A percentile compares a stretch with the other conserved stretches of the same genome.
phyloP scores from a whole-genome alignment of 1,140 invertebrate genomes.

The Sipha flava region DNA sequence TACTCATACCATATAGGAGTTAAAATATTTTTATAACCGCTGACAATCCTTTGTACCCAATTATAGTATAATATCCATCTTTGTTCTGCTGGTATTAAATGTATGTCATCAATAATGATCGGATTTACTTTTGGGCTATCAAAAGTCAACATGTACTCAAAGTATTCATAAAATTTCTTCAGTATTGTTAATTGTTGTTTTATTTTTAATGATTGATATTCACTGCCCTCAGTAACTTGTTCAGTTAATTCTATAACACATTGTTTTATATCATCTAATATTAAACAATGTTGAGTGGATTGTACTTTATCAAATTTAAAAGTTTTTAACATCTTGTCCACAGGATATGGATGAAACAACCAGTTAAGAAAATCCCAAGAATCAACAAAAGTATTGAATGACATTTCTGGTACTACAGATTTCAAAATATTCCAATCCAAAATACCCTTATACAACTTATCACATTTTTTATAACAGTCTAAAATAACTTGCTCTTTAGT shows the following conservation, averaged over 20 bases:
- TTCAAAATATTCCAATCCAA: conserved; percentile 19
- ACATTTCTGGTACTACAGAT: background rate
- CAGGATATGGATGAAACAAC: conserved; percentile 21
- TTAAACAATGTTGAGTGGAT: background rate
- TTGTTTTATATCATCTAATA: background rate
- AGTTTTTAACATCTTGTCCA: background rate
- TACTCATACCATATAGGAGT: background rate
- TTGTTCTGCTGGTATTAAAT: conserved; percentile 15
- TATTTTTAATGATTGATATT: conserved; percentile 23
- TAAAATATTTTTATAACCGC: conserved; percentile 11
- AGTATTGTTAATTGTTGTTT: conserved; percentile 44
- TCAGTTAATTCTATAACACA: background rate
- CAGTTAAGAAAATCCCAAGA: conserved; percentile 24
- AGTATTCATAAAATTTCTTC: conserved; percentile 18
- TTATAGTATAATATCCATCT: conserved; percentile 19
- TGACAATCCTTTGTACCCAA: conserved; percentile 6
- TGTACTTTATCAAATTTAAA: background rate
- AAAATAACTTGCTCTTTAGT: conserved; percentile 3
- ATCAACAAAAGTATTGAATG: background rate
- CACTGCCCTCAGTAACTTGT: conserved; percentile 6
- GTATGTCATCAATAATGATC: background rate
- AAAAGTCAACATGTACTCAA: conserved; percentile 8
- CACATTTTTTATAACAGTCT: conserved; percentile 3
- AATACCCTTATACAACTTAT: conserved; percentile 1
- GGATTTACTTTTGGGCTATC: background rate